These are phyloP conservation scores for Chirona hameri DNA, from an alignment of 2,888 invertebrate species.

Conservation along the genomic window DNA sequence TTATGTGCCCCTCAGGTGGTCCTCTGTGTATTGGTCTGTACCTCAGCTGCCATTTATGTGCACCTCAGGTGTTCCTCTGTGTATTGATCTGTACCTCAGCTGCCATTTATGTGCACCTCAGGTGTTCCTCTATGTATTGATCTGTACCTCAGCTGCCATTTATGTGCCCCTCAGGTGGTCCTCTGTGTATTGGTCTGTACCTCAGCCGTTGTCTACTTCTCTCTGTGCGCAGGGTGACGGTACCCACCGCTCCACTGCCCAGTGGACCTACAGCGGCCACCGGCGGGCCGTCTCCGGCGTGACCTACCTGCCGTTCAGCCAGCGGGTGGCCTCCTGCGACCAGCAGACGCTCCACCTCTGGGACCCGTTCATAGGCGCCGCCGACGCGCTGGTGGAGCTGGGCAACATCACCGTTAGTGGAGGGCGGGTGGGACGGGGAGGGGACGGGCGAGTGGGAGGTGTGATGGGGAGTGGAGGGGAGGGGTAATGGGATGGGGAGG, in stretches of 20 bases:
- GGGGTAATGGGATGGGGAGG: too few species aligned
- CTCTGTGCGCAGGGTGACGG: constrained; percentile 78
- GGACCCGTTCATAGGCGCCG: constrained; percentile 91
- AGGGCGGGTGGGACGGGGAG: not conserved
- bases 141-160: too few species aligned
- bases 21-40: too few species aligned
- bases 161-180: too few species aligned
- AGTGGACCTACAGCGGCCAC: constrained; percentile 85
- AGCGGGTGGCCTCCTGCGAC: constrained; percentile 89
- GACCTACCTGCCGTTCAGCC: constrained; percentile 79
- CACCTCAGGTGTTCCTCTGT: too few species aligned
- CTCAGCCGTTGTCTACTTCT: too few species aligned
- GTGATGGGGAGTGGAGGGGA: not conserved
- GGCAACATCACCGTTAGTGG: constrained; percentile 43
- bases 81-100: too few species aligned
- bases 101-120: too few species aligned
- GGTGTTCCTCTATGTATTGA: too few species aligned
- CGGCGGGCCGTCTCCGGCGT: constrained; percentile 88
- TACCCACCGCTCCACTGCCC: constrained; percentile 65
- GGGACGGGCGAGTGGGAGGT: not conserved
- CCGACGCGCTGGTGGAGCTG: constrained; percentile 53
- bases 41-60: too few species aligned
- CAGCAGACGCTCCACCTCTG: constrained; percentile 83
- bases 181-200: too few species aligned
- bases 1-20: too few species aligned